Conservation (phyloP, 37 sponge, comb jelly and placozoan species). For the Beroe ovata region DNA sequence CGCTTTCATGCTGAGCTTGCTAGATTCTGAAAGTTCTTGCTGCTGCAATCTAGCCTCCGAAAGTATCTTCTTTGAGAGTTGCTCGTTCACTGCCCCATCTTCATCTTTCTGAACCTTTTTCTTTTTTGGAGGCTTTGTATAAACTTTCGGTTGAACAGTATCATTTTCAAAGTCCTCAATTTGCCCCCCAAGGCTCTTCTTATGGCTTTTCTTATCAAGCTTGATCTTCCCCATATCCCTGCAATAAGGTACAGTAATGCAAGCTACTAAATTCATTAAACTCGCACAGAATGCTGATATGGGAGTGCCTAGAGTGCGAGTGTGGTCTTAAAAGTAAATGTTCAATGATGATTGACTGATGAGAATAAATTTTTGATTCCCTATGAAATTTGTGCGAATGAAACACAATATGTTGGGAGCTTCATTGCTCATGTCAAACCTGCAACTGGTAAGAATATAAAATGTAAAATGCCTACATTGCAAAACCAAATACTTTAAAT, state of each 20-base stretch:
- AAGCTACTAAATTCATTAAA: no score
- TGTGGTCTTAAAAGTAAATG: background rate
- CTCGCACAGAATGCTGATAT: no score
- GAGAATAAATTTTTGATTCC: no score
- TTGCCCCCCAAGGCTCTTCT: constrained; percentile 27
- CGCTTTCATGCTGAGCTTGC: no score
- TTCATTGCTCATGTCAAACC: no score
- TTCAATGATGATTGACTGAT: no score
- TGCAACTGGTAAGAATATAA: no score
- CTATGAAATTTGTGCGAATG: no score
- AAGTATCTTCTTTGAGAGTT: constrained; percentile 25
- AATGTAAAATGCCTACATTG: no score
- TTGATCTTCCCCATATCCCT: constrained; percentile 60
- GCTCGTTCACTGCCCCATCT: constrained; percentile 6
- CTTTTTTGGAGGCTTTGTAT: constrained; percentile 55
- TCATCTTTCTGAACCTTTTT: background rate
- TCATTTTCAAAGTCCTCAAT: constrained; percentile 29
- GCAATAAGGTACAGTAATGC: background rate
- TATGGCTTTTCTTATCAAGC: constrained; percentile 38
- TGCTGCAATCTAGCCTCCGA: constrained; percentile 37
- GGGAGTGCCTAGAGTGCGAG: no score
- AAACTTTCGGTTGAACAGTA: constrained; percentile 45
- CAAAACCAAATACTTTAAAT: no score
- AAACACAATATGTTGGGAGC: no score
- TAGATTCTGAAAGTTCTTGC: background rate